A percentile compares a stretch with the other conserved stretches of the same genome.
These are phyloP conservation scores for Alexandromys fortis DNA, from an alignment of 2,113 vertebrate genomes.

Conservation along the genomic window DNA sequence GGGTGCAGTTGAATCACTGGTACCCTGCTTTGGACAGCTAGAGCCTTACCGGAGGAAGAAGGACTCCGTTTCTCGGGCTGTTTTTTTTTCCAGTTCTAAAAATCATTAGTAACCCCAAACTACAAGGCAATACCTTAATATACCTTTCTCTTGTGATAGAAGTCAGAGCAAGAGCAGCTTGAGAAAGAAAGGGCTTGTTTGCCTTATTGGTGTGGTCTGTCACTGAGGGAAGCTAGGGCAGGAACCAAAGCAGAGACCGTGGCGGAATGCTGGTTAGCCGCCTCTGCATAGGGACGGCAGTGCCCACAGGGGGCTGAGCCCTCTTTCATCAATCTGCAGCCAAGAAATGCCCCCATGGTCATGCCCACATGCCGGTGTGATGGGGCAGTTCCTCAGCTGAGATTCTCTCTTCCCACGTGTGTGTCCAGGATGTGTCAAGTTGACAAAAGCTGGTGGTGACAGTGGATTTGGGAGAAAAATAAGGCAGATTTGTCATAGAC, in stretches of 20 bases:
- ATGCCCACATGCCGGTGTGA: too few species aligned
- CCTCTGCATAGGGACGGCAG: background rate
- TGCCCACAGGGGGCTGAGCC: background rate
- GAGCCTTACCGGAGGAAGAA: background rate
- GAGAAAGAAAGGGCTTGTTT: background rate
- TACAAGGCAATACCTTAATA: background rate
- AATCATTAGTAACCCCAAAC: slow-evolving; percentile 12
- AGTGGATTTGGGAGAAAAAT: background rate
- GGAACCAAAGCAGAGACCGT: background rate
- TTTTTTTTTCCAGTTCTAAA: slow-evolving; percentile 7
- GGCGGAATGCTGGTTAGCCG: background rate
- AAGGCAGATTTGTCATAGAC: background rate
- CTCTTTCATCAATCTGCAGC: background rate
- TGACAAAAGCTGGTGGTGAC: background rate
- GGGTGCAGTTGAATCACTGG: background rate
- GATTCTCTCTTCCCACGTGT: background rate
- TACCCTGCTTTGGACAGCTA: background rate
- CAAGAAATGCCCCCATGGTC: background rate
- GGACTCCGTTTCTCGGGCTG: background rate
- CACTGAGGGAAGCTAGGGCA: background rate
- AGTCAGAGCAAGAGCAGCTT: background rate
- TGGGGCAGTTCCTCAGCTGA: background rate
- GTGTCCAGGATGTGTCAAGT: background rate
- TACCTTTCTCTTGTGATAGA: background rate
- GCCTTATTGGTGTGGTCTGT: background rate